phyloP scores from a whole-genome alignment of 2,113 vertebrate genomes.

The Trogon surrucura region DNA sequence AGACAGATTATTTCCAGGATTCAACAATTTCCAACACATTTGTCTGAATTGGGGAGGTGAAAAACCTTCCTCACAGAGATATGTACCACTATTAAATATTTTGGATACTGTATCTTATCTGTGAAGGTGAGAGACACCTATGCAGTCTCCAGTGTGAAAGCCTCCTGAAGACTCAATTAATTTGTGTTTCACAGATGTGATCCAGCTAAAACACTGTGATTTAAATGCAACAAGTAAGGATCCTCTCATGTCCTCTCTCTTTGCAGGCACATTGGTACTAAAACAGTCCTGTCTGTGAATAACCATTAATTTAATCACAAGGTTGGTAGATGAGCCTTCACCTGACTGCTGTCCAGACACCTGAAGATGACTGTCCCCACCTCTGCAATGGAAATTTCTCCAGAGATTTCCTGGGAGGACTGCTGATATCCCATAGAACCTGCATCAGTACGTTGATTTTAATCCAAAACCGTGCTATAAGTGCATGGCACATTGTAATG shows the following conservation, averaged over 20 bases:
- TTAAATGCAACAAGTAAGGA: not conserved
- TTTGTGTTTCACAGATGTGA: not conserved
- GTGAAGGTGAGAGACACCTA: not conserved
- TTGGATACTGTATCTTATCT: not conserved
- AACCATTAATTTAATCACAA: not conserved
- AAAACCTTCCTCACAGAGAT: not conserved
- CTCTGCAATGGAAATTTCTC: not conserved
- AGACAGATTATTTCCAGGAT: not conserved
- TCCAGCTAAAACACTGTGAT: not conserved
- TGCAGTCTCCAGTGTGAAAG: not conserved
- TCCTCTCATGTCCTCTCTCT: not conserved
- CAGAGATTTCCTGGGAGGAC: not conserved
- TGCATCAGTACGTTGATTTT: not conserved
- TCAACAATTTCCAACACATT: not conserved
- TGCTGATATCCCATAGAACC: not conserved
- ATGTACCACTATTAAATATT: not conserved
- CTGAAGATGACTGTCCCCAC: not conserved
- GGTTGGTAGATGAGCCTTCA: not conserved
- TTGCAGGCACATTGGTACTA: not conserved
- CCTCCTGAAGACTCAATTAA: not conserved
- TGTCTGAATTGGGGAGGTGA: not conserved
- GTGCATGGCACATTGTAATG: not conserved
- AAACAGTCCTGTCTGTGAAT: not conserved
- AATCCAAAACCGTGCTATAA: not conserved
- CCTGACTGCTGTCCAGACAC: not conserved